Conservation (phyloP, 2,888 invertebrate genomes). For the Hymenopus coronatus region DNA sequence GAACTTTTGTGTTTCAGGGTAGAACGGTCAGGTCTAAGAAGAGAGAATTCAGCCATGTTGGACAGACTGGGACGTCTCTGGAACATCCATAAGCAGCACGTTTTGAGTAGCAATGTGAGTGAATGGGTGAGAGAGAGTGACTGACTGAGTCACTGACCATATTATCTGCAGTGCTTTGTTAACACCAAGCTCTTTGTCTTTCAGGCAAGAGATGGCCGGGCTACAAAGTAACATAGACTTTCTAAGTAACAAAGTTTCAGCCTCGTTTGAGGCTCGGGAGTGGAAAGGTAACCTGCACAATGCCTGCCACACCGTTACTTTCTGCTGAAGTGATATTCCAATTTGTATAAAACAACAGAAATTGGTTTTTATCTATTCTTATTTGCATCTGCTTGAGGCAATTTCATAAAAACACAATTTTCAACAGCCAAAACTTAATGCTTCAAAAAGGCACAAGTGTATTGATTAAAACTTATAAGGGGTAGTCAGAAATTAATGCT, state of each 20-base stretch:
- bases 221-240: constrained; percentile 76
- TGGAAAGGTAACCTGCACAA: constrained; percentile 36
- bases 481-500: too few species aligned
- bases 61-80: constrained; percentile 59
- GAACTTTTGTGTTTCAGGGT: constrained; percentile 50
- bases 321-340: background rate
- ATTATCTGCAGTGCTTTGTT: background rate
- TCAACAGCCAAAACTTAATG: too few species aligned
- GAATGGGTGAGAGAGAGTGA: background rate
- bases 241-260: constrained; percentile 50
- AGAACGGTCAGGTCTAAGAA: constrained; percentile 59
- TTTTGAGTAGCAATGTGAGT: constrained; percentile 5
- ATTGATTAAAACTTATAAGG: too few species aligned
- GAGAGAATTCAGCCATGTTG: constrained; percentile 61
- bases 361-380: too few species aligned
- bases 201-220: constrained; percentile 75
- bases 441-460: too few species aligned
- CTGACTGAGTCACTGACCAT: background rate
- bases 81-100: constrained; percentile 46
- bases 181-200: constrained; percentile 38
- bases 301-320: background rate
- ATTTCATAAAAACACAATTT: too few species aligned
- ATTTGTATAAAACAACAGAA: too few species aligned
- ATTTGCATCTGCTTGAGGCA: too few species aligned
- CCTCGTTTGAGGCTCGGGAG: constrained; percentile 40